Percentiles rank a stretch among this genome's conserved stretches.
phyloP scores from a whole-genome alignment of 2,888 invertebrate species.

The Lydus trimaculatus region DNA sequence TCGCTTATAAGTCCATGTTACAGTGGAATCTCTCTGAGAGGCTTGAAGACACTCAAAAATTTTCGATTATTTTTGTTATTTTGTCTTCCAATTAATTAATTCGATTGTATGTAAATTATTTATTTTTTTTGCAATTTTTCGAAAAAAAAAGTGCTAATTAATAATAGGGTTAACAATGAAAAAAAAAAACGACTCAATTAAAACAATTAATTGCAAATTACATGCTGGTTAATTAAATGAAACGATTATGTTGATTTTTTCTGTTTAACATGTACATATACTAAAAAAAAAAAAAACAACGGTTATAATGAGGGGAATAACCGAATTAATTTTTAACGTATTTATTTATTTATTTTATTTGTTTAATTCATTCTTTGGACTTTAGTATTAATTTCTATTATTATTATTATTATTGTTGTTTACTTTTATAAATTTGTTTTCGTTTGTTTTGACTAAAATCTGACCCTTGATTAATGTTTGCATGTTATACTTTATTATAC shows the following conservation, averaged over 20 bases:
- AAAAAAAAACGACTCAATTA: neutral
- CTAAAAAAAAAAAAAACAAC: neutral
- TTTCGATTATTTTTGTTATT: too few relatives aligned
- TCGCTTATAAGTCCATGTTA: too few relatives aligned
- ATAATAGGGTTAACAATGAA: neutral
- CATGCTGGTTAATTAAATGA: neutral
- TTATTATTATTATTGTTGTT: neutral
- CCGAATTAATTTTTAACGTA: neutral
- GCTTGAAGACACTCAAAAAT: too few relatives aligned
- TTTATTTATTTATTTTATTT: neutral
- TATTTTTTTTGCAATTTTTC: neutral
- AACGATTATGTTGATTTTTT: neutral
- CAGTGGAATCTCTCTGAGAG: too few relatives aligned
- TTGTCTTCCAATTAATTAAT: neutral
- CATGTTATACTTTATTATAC: slow-evolving; percentile 1
- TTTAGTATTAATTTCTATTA: too few relatives aligned
- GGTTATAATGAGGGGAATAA: neutral
- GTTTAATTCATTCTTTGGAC: neutral
- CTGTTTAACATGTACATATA: neutral
- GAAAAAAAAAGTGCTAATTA: neutral
- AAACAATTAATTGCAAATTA: slow-evolving; percentile 1
- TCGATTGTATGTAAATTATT: neutral
- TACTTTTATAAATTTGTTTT: neutral
- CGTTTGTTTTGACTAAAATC: neutral
- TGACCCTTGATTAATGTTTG: neutral